phyloP scores from a whole-genome alignment of 2,797 vertebrate genomes.

The Sebastes trivittatus region DNA sequence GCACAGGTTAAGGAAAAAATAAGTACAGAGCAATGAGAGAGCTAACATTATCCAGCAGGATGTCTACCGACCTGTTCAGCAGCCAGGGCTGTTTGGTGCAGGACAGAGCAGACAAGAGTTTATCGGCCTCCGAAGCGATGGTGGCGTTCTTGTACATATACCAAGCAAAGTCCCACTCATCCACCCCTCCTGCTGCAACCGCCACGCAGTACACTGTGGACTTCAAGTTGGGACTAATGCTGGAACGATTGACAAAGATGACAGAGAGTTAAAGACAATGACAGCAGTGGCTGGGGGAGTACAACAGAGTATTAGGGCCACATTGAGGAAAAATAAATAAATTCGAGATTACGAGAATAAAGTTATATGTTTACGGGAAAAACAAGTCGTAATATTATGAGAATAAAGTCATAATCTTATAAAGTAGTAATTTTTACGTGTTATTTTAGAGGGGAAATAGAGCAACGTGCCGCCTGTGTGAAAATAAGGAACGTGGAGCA shows the following conservation, averaged over 20 bases:
- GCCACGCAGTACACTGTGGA: conserved; percentile 88
- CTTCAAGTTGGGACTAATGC: conserved; percentile 87
- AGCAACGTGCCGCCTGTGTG: too few species aligned
- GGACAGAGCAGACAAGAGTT: conserved; percentile 84
- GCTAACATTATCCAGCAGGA: background rate
- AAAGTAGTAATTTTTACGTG: too few species aligned
- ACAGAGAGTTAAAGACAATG: background rate
- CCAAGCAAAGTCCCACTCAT: conserved; percentile 90
- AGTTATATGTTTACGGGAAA: too few species aligned
- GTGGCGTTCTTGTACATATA: conserved; percentile 67
- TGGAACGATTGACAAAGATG: conserved; percentile 49
- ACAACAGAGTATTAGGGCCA: too few species aligned
- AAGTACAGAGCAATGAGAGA: background rate
- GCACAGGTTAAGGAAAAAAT: background rate
- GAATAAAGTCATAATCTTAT: too few species aligned
- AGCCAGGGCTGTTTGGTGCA: conserved; percentile 87
- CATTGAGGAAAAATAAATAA: too few species aligned
- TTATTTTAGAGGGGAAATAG: too few species aligned
- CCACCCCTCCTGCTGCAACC: conserved; percentile 78
- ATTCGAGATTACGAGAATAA: too few species aligned
- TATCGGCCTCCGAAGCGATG: conserved; percentile 84
- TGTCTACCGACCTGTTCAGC: conserved; percentile 83
- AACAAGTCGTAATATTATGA: too few species aligned
- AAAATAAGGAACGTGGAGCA: too few species aligned
- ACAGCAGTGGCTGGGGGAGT: background rate